These are phyloP conservation scores for Agapornis roseicollis DNA, from an alignment of 2,113 vertebrate genomes.

Conservation along the genomic window DNA sequence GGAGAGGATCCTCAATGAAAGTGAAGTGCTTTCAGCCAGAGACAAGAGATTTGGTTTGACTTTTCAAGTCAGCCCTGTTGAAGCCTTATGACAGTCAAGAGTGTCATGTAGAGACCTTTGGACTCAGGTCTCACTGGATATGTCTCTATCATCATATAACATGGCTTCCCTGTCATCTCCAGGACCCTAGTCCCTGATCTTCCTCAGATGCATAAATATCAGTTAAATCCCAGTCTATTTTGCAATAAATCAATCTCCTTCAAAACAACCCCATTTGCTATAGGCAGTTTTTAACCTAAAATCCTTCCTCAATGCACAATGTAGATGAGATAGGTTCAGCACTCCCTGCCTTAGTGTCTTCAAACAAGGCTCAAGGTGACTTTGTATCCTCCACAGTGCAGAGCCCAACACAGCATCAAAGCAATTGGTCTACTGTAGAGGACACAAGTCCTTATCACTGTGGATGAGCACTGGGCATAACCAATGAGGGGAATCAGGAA, in stretches of 20 bases:
- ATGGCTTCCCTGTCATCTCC: background rate
- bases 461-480: background rate
- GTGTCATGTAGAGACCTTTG: background rate
- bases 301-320: background rate
- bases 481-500: background rate
- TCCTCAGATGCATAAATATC: accelerated
- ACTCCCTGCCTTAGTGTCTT: background rate
- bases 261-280: background rate
- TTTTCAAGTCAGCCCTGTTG: background rate
- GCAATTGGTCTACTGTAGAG: background rate
- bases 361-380: background rate
- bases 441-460: background rate
- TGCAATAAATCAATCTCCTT: background rate
- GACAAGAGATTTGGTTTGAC: background rate
- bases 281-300: background rate
- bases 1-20: background rate
- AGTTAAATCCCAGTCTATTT: background rate
- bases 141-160: background rate
- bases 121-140: background rate
- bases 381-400: background rate
- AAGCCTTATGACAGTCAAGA: background rate
- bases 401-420: accelerated
- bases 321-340: background rate
- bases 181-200: background rate
- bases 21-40: background rate